Percentiles rank a stretch among this genome's conserved stretches.
phyloP scores from a whole-genome alignment of 1,140 invertebrate genomes.

The Hypsibius dujardini region DNA sequence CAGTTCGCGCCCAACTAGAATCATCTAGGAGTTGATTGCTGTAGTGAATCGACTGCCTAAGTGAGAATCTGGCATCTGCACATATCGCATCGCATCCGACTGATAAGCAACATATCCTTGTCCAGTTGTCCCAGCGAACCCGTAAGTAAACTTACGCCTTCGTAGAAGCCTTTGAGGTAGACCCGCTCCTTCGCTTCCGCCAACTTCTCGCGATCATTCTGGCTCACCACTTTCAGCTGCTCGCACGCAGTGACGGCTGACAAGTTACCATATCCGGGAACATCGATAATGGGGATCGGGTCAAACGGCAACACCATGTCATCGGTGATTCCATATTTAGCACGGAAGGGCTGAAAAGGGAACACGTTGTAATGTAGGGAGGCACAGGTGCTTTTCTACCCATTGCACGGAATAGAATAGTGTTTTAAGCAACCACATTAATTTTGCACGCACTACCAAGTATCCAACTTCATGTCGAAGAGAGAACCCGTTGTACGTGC shows the following conservation, averaged over 20 bases:
- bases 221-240: slow-evolving; percentile 87
- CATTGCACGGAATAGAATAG: too few relatives aligned
- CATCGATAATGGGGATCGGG: slow-evolving; percentile 65
- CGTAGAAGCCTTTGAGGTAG: slow-evolving; percentile 35
- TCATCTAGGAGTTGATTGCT: too few relatives aligned
- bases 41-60: too few relatives aligned
- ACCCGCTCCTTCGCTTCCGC: slow-evolving; percentile 37
- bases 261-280: slow-evolving; percentile 71
- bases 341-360: slow-evolving; percentile 49
- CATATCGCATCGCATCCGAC: too few relatives aligned
- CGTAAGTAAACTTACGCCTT: slow-evolving; percentile 29
- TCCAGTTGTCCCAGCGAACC: too few relatives aligned
- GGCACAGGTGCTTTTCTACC: too few relatives aligned
- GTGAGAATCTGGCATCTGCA: too few relatives aligned
- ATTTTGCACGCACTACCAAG: slow-evolving; percentile 5
- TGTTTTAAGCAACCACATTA: neutral
- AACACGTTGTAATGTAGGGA: too few relatives aligned
- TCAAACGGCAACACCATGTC: slow-evolving; percentile 53
- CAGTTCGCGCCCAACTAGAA: too few relatives aligned
- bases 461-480: neutral
- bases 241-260: slow-evolving; percentile 65
- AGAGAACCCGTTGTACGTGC: slow-evolving; percentile 3
- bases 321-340: slow-evolving; percentile 79
- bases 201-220: slow-evolving; percentile 88
- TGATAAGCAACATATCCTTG: too few relatives aligned